Conservation (phyloP, 2,797 vertebrate genomes). For the Cynopterus sphinx region DNA sequence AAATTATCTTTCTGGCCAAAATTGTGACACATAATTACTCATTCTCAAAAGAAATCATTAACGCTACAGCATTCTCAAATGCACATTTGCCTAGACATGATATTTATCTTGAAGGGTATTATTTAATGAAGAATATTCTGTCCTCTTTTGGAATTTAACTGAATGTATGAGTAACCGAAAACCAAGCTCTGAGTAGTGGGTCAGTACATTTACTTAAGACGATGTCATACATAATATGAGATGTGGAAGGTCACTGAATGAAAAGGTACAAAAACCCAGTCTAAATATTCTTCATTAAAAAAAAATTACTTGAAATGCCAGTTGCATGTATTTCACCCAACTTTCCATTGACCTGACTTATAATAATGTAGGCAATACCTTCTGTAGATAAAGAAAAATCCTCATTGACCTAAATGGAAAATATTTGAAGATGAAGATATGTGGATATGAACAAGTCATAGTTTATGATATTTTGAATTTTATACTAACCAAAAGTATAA, state of each 20-base stretch:
- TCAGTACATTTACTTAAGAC: not conserved
- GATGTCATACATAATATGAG: not conserved
- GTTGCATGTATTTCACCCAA: not conserved
- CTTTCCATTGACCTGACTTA: not conserved
- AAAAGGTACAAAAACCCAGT: not conserved
- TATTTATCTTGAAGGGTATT: slow-evolving; percentile 59
- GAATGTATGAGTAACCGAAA: slow-evolving; percentile 50
- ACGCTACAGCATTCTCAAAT: slow-evolving; percentile 67
- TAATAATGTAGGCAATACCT: not conserved
- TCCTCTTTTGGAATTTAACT: slow-evolving; percentile 60
- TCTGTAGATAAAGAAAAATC: not conserved
- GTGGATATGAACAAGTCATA: not conserved
- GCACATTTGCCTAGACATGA: slow-evolving; percentile 58
- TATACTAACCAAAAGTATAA: not conserved
- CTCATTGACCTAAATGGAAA: not conserved
- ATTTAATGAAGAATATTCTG: slow-evolving; percentile 73
- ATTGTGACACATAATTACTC: slow-evolving; percentile 81
- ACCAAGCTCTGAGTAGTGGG: not conserved
- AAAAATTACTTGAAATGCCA: not conserved
- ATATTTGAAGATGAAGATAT: not conserved
- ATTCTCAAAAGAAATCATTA: slow-evolving; percentile 76
- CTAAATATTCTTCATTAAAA: not conserved
- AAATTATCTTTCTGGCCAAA: slow-evolving; percentile 80
- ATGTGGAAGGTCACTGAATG: not conserved
- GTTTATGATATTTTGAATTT: not conserved